Evolutionary conservation across 2,888 invertebrate species (phyloP).

Genomic region (Heliconius cydno): DNA sequence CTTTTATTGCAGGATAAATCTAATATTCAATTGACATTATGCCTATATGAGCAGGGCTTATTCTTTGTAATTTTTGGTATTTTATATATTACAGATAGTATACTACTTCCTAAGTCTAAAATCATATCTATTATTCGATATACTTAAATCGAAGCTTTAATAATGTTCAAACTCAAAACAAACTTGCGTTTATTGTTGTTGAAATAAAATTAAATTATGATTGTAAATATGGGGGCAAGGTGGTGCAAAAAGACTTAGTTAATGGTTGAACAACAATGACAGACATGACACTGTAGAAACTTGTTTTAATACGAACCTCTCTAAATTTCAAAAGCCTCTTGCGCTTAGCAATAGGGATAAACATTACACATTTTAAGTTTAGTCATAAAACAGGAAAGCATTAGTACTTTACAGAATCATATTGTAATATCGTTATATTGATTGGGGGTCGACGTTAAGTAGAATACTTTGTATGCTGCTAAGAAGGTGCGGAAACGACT

Average conservation of each 20-base stretch:
- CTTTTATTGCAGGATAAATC: conserved; percentile 67
- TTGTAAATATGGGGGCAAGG: too few relatives aligned
- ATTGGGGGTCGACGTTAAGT: not conserved
- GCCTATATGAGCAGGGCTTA: not conserved
- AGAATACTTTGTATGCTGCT: conserved; percentile 23
- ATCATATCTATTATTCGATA: too few relatives aligned
- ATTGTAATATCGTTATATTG: conserved; percentile 23
- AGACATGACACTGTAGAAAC: not conserved
- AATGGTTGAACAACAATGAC: not conserved
- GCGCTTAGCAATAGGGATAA: not conserved
- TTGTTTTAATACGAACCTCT: not conserved
- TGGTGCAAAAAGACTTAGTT: not conserved
- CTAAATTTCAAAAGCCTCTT: not conserved
- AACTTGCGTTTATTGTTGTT: not conserved
- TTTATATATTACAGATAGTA: not conserved
- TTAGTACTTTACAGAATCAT: not conserved
- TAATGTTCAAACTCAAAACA: not conserved
- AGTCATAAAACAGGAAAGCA: not conserved
- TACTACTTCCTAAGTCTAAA: not conserved
- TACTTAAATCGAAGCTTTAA: too few relatives aligned
- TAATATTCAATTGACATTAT: conserved; percentile 54
- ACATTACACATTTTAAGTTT: not conserved
- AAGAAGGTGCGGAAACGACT: conserved; percentile 17
- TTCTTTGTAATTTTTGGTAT: not conserved
- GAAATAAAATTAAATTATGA: not conserved